Percentiles rank a stretch among this genome's conserved stretches.
Conservation (phyloP, 1,140 invertebrate genomes). For the Andrena cerasifolii region DNA sequence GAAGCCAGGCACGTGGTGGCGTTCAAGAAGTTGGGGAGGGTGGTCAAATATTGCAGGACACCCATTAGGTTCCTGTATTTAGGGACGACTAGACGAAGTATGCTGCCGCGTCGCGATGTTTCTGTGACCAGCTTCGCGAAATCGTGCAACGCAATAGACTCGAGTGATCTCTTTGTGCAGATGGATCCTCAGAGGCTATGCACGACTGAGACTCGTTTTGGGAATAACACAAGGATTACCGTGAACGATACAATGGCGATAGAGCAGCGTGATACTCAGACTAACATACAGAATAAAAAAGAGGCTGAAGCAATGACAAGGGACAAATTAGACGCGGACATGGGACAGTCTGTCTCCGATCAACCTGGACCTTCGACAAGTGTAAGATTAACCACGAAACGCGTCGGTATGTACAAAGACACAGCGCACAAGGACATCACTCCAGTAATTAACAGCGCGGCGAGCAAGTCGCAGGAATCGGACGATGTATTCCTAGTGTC, state of each 20-base stretch:
- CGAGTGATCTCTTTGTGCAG: no score
- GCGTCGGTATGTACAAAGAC: not conserved
- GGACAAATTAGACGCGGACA: not conserved
- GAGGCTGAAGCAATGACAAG: not conserved
- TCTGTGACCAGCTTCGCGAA: no score
- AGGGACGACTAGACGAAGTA: not conserved
- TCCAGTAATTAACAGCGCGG: no score
- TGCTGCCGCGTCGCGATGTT: no score
- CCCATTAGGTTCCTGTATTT: constrained; percentile 1
- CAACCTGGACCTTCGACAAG: not conserved
- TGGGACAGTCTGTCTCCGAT: not conserved
- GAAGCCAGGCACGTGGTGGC: not conserved
- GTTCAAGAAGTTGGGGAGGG: constrained; percentile 57
- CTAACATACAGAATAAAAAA: no score
- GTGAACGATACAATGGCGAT: not conserved
- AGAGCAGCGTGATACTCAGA: no score
- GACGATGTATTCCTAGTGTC: not conserved
- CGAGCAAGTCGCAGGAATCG: not conserved
- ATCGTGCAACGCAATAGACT: not conserved
- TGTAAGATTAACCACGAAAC: not conserved
- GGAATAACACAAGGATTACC: not conserved
- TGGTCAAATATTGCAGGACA: constrained; percentile 24
- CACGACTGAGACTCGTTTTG: not conserved
- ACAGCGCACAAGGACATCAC: not conserved
- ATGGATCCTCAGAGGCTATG: not conserved